Evolutionary conservation across 1,140 invertebrate genomes (phyloP).

Genomic region (Gryllus bimaculatus): DNA sequence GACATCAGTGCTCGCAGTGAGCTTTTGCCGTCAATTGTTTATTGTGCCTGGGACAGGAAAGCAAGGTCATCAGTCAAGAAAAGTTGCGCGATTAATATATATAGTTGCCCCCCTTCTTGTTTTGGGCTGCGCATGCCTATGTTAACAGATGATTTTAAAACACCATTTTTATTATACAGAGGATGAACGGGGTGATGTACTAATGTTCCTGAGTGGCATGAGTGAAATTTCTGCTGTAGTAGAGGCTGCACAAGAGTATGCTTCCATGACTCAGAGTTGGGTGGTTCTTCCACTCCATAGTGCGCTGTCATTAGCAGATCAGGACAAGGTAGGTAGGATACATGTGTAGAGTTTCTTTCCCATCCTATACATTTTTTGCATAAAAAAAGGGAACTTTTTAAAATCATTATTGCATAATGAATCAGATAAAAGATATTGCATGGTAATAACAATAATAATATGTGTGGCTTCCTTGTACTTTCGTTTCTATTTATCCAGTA

Average conservation of each 20-base stretch:
- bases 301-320: slow-evolving; percentile 82
- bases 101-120: no score
- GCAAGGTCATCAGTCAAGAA: no score
- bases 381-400: not conserved
- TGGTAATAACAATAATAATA: no score
- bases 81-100: no score
- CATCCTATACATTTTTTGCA: not conserved
- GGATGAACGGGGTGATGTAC: slow-evolving; percentile 84
- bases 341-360: not conserved
- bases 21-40: no score
- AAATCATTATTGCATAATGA: not conserved
- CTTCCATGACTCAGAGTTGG: slow-evolving; percentile 71
- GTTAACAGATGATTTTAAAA: not conserved
- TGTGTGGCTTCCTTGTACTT: no score
- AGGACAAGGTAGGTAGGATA: slow-evolving; percentile 77
- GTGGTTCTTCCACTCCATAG: slow-evolving; percentile 93
- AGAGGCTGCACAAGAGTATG: slow-evolving; percentile 80
- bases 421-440: no score
- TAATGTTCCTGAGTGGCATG: slow-evolving; percentile 95
- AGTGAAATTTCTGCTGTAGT: slow-evolving; percentile 87
- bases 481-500: no score
- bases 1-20: no score
- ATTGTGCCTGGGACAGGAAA: no score
- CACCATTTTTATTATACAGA: slow-evolving; percentile 33
- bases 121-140: no score